Evolutionary conservation across 2,113 vertebrate species (phyloP), one percentile per base, ranked within the genome.

Genomic region (Chaetura pelagica): DNA sequence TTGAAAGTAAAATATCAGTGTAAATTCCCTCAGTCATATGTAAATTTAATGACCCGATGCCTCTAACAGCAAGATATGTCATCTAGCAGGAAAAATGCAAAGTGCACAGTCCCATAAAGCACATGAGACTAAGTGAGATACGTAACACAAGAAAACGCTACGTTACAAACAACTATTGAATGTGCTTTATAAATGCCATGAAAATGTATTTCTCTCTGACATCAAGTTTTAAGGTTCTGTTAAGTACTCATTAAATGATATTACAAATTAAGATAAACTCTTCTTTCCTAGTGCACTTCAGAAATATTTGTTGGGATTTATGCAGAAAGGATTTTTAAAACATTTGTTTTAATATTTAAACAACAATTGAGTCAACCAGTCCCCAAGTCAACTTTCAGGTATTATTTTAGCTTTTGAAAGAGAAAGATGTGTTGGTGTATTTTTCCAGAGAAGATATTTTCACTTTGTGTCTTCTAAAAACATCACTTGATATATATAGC

Each of bases 1-100:
- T 96, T 96, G 97, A 98, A 98, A 98, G 97, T 97, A 97, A 95
- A 93, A 95, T 98, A 97, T 97, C 98, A 96, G 95, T 94, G 93
- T 96, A 96, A 97, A 98, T 98, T 97, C 97, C 96, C 94, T 61
- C 69, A 44, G 57, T 97, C 95, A 98, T 97, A 98, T 96, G 96
- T 97, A 98, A 98, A 98, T 97, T 91, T 97, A 98, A 98, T 98
- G 95, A 95, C 71, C 66, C 64, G 94, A 63, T 78, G 91, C 78
- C 52, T 88, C 83, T 81, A 92, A 94, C 89, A 79, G 89, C 81
- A 94, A 94, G 82, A 92, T 81, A 63, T 95, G 94, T 91, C 92
- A 82, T 81, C 85, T 97, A 78, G 44, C 69, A 87, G 42, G 66
- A 97, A 90, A 96, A 96, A 95, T 87, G 71, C 34, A 58, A 98